Evolutionary conservation across 2,113 vertebrate genomes (phyloP).

Genomic region (Chamaetylas fuelleborni): DNA sequence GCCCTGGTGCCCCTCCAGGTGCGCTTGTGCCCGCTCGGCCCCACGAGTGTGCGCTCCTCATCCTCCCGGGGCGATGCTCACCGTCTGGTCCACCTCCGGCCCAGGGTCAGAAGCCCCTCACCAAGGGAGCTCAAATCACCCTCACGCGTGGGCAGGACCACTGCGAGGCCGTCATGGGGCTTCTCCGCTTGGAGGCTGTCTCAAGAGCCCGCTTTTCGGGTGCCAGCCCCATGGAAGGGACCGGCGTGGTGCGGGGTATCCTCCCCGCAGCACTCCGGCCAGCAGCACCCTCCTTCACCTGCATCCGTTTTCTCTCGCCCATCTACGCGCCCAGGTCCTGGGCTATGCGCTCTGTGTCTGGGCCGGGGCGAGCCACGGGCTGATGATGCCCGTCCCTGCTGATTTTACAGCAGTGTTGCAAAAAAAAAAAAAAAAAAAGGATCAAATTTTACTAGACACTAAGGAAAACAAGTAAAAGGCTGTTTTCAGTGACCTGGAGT

Average conservation of each 20-base stretch:
- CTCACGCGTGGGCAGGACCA: background rate
- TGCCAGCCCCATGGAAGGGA: background rate
- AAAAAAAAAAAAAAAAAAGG: background rate
- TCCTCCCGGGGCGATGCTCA: background rate
- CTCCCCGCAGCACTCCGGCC: background rate
- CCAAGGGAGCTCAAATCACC: background rate
- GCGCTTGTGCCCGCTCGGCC: background rate
- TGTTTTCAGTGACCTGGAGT: slow-evolving; percentile 18
- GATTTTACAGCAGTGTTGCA: background rate
- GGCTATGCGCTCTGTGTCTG: rapidly evolving
- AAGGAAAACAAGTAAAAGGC: slow-evolving; percentile 56
- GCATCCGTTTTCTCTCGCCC: background rate
- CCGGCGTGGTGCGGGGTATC: background rate
- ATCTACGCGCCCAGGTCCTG: background rate
- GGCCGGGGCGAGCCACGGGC: background rate
- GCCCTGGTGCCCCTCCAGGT: background rate
- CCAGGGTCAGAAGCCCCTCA: background rate
- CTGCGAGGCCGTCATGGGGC: background rate
- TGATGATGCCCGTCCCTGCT: background rate
- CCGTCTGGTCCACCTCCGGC: background rate
- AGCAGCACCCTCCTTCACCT: background rate
- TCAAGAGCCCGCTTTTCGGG: background rate
- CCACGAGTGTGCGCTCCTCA: background rate
- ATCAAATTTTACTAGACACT: slow-evolving; percentile 39
- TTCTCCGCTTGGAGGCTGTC: background rate